These are phyloP conservation scores for Melanocharis versteri DNA, from an alignment of 2,113 vertebrate species.

Conservation along the genomic window DNA sequence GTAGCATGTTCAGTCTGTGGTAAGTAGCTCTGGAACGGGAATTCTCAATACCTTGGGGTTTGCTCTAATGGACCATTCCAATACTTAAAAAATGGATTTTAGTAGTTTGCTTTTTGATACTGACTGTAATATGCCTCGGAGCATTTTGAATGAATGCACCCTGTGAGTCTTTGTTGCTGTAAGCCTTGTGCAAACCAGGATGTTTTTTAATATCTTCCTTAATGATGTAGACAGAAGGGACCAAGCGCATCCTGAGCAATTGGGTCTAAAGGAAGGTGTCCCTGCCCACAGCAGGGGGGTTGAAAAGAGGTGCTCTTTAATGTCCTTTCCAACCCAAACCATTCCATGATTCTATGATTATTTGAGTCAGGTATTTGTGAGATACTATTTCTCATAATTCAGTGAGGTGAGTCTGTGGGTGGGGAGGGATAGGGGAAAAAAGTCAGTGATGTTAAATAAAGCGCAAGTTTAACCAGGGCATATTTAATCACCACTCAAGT, in stretches of 20 bases:
- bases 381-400: neutral
- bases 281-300: neutral
- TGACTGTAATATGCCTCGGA: neutral
- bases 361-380: neutral
- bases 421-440: neutral
- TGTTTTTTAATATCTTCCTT: neutral
- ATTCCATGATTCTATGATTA: neutral
- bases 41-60: neutral
- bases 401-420: neutral
- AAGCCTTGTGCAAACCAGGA: neutral
- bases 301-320: neutral
- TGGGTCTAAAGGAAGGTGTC: neutral
- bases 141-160: neutral
- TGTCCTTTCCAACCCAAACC: neutral
- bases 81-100: neutral
- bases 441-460: neutral
- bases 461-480: neutral
- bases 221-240: neutral
- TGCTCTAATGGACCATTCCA: neutral
- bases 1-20: neutral
- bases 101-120: neutral
- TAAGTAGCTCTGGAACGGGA: neutral
- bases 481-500: neutral
- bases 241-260: neutral
- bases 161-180: neutral